Percentiles rank a stretch among this genome's conserved stretches.
Evolutionary conservation across 2,888 invertebrate species (phyloP).

Genomic region (Eudasyphora cyanicolor): DNA sequence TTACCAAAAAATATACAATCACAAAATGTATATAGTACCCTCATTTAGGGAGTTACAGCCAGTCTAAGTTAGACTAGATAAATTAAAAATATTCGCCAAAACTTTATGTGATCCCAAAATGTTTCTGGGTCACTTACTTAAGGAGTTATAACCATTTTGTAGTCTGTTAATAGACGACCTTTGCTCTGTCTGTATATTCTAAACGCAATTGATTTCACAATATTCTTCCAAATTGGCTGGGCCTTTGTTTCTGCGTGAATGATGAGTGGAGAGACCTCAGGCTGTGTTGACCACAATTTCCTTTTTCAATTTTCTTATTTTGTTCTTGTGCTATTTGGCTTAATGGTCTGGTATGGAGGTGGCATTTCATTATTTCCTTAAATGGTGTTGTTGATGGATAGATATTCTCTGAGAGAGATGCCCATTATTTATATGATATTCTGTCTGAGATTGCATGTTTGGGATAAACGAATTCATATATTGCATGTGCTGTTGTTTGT

Average conservation of each 20-base stretch:
- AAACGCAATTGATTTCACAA: not conserved
- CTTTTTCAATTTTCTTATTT: not conserved
- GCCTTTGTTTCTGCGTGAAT: slow-evolving; percentile 36
- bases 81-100: too few species aligned
- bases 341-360: not conserved
- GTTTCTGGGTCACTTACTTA: too few species aligned
- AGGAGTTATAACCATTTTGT: too few species aligned
- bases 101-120: too few species aligned
- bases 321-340: not conserved
- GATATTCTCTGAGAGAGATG: not conserved
- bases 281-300: slow-evolving; percentile 35
- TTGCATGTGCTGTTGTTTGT: not conserved
- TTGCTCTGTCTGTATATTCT: too few species aligned
- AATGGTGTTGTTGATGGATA: not conserved
- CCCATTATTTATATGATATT: not conserved
- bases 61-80: too few species aligned
- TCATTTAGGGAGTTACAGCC: too few species aligned
- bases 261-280: slow-evolving; percentile 22
- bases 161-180: too few species aligned
- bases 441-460: not conserved
- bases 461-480: not conserved
- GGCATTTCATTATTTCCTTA: not conserved
- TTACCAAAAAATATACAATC: too few species aligned
- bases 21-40: too few species aligned
- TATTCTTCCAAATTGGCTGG: not conserved